Conservation (phyloP, 2,113 vertebrate species). For the Fukomys damarensis region DNA sequence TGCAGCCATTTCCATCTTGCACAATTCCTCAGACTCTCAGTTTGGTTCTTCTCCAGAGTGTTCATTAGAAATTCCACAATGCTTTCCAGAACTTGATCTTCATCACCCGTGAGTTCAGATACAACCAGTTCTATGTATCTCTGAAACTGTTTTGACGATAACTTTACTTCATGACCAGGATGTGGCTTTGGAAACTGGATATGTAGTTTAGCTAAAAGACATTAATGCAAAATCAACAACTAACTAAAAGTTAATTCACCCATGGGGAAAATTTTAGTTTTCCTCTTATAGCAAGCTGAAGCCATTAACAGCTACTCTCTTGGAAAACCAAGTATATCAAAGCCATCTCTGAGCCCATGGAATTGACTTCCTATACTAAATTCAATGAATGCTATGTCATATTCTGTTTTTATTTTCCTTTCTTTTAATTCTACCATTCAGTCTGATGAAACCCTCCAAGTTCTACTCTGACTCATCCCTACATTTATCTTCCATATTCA, state of each 20-base stretch:
- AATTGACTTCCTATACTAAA: neutral
- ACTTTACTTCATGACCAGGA: constrained; percentile 74
- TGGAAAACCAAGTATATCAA: neutral
- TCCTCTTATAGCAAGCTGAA: constrained; percentile 3
- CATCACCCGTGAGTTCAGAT: constrained; percentile 79
- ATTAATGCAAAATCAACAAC: constrained; percentile 64
- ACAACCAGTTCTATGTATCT: constrained; percentile 84
- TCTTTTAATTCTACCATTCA: constrained; percentile 23
- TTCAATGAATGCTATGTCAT: neutral
- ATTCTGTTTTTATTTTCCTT: neutral
- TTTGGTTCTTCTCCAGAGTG: constrained; percentile 63
- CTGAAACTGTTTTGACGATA: constrained; percentile 84
- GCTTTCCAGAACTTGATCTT: constrained; percentile 81
- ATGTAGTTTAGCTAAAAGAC: constrained; percentile 78
- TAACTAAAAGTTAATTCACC: neutral
- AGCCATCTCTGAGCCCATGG: neutral
- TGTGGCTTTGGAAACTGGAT: constrained; percentile 69
- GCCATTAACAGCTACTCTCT: neutral
- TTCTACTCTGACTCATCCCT: neutral
- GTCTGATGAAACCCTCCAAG: neutral
- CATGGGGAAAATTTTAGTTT: neutral
- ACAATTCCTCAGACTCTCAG: constrained; percentile 62
- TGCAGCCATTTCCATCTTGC: constrained; percentile 86
- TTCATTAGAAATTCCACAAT: constrained; percentile 86
- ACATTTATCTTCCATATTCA: neutral